These are phyloP conservation scores for Periplaneta americana DNA, from an alignment of 1,140 invertebrate species.

Conservation along the genomic window DNA sequence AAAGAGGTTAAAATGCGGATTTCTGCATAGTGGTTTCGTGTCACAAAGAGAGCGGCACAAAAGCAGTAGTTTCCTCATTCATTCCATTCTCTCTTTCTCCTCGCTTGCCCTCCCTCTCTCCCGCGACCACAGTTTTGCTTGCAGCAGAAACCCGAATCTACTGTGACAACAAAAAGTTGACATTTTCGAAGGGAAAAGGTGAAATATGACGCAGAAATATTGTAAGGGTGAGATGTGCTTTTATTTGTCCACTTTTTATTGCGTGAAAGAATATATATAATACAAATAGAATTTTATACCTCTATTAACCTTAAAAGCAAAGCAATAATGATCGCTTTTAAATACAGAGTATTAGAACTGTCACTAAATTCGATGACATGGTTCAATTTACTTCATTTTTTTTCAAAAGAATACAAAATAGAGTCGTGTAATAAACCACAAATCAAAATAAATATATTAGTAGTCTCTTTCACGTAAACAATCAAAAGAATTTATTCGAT, in stretches of 20 bases:
- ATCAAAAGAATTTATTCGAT: too few species aligned
- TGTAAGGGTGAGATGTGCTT: not conserved
- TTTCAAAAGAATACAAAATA: too few species aligned
- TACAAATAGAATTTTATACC: not conserved
- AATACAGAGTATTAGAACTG: too few species aligned
- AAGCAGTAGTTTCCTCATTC: not conserved
- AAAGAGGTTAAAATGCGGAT: not conserved
- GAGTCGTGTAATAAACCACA: too few species aligned
- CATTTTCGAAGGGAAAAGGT: not conserved
- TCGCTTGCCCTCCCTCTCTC: not conserved
- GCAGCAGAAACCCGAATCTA: not conserved
- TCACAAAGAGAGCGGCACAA: not conserved
- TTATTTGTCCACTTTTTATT: not conserved
- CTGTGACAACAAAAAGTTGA: not conserved
- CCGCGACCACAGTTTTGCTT: not conserved
- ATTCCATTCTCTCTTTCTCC: not conserved
- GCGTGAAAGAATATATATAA: not conserved
- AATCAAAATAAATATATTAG: too few species aligned
- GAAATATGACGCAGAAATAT: not conserved
- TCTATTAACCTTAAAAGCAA: too few species aligned
- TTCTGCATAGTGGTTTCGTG: not conserved
- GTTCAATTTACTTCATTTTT: too few species aligned
- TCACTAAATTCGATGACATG: too few species aligned
- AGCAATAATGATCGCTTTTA: too few species aligned
- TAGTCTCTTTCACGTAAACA: too few species aligned